Percentiles rank a stretch among this genome's conserved stretches.
These are phyloP conservation scores for Anomalospiza imberbis DNA, from an alignment of 2,797 vertebrate species.

Conservation along the genomic window DNA sequence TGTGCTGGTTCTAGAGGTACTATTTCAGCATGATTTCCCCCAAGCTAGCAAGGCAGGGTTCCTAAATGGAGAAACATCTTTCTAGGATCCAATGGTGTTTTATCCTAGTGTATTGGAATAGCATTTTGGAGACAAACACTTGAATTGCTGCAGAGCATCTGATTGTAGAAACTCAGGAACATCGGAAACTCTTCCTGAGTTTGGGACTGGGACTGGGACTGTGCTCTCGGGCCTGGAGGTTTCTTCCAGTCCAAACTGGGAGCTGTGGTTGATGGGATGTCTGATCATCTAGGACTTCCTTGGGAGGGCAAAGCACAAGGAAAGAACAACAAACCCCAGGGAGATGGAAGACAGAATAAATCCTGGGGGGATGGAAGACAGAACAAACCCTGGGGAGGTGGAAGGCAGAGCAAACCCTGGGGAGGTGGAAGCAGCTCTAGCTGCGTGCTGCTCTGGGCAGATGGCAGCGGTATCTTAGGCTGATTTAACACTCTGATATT, in stretches of 20 bases:
- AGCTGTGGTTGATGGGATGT: fast-evolving
- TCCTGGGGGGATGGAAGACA: too few species aligned
- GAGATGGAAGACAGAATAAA: too few species aligned
- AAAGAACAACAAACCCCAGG: neutral
- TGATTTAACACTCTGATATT: fast-evolving
- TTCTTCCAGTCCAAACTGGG: neutral
- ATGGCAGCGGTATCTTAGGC: neutral
- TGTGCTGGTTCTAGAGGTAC: neutral
- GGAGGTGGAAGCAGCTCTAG: fast-evolving
- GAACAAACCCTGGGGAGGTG: too few species aligned
- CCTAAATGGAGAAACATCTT: neutral
- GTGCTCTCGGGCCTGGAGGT: neutral
- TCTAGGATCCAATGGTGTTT: neutral
- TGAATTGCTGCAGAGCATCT: neutral
- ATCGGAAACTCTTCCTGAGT: neutral
- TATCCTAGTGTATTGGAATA: neutral
- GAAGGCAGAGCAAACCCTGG: neutral
- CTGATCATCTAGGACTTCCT: neutral
- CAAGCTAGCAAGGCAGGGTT: neutral
- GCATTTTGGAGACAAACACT: neutral
- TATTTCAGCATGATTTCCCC: neutral
- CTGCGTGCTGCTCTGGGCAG: fast-evolving
- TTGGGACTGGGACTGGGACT: neutral
- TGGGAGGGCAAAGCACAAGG: neutral
- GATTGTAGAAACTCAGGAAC: neutral